Evolutionary conservation across 2,888 invertebrate species (phyloP).

Genomic region (Pasiphila rectangulata): DNA sequence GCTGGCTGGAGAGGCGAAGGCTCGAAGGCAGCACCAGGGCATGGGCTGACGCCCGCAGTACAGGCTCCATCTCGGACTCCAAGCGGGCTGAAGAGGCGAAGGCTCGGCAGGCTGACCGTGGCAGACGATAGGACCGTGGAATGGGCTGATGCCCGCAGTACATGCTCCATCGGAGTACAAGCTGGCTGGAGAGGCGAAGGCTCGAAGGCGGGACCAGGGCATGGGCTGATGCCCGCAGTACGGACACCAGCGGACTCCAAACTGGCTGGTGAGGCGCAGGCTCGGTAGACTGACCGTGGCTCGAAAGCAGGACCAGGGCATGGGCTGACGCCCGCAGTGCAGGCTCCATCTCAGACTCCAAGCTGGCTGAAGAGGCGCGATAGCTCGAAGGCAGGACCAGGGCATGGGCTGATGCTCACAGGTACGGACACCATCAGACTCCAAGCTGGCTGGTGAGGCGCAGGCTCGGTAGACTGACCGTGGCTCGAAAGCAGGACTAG

Average conservation of each 20-base stretch:
- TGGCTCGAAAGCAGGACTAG: neutral
- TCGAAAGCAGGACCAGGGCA: neutral
- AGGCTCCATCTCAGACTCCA: neutral
- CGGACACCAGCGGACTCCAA: neutral
- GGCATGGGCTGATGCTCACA: neutral
- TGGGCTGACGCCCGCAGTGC: neutral
- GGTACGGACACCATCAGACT: neutral
- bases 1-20: too few species aligned
- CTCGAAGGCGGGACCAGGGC: neutral
- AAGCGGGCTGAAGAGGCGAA: too few species aligned
- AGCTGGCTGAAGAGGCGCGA: neutral
- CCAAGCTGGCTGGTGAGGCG: neutral
- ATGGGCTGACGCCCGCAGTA: too few species aligned
- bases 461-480: too few species aligned
- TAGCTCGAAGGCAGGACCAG: neutral
- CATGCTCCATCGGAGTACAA: neutral
- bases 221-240: neutral
- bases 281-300: neutral
- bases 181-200: neutral
- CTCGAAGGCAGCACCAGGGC: too few species aligned
- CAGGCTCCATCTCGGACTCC: too few species aligned
- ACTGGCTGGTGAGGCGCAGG: neutral
- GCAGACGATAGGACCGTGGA: too few species aligned
- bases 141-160: neutral
- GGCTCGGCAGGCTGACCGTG: too few species aligned